Base-by-base conservation (phyloP, 2,113 vertebrate genomes). In the Scytalopus superciliaris region DNA sequence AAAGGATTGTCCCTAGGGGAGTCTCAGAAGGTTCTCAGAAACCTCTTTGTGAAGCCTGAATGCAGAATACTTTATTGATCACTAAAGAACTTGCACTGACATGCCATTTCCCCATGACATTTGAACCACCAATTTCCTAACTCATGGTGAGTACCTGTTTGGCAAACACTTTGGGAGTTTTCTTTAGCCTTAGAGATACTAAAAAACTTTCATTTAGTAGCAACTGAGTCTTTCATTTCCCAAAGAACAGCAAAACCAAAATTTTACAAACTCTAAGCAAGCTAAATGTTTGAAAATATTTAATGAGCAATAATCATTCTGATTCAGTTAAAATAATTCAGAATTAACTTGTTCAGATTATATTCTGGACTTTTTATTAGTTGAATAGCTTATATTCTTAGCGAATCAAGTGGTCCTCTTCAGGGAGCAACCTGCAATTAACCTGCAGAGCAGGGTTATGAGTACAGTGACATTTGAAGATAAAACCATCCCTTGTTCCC, bases 1-100 rank as follows among this genome's bases (percentile, higher is more conserved):
- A 98, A 97, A 97, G 96, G 96, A 91, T 93, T 89, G 93, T 92
- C 96, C 96, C 97, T 69, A 25, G 94, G 95, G 87, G 96, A 95
- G 72, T 74, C 94, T 76, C 74, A 93, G 93, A 76, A 91, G 62
- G 60, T 84, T 89, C 91, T 93, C 76, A 64, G 84, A 93, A 94
- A 93, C 52, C 95, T 94, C 90, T 98, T 97, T 97, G 97, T 97
- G 84, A 96, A 96, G 96, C 64, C 95, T 97, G 97, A 98, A 97
- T 96, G 91, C 87, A 69, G 83, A 96, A 94, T 94, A 83, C 94
- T 98, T 98, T 97, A 98, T 96, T 98, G 98, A 98, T 98, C 97
- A 96, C 96, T 85, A 85, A 97, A 89, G 95, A 95, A 97, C 97
- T 98, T 97, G 96, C 97, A 97, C 95, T 92, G 62, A 98, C 97